Conservation (phyloP, 2,113 vertebrate species). For the Platanista minor region DNA sequence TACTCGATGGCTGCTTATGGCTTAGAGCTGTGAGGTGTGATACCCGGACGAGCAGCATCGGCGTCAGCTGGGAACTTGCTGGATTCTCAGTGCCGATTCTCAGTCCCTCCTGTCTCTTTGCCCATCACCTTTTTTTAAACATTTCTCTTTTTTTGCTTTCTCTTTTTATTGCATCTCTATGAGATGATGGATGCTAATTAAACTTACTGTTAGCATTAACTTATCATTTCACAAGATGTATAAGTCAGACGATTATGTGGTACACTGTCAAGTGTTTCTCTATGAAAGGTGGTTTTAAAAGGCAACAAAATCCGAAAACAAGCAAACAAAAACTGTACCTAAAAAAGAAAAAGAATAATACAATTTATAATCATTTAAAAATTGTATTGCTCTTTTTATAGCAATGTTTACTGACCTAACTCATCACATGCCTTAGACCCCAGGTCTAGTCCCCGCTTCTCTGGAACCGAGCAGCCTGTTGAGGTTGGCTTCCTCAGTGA, state of each 20-base stretch:
- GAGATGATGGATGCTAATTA: background rate
- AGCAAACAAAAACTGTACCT: background rate
- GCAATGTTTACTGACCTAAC: too few relatives aligned
- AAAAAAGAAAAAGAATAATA: background rate
- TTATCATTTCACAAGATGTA: background rate
- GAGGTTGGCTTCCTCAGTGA: background rate
- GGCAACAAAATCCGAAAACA: background rate
- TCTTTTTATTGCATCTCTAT: background rate
- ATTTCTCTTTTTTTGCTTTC: background rate
- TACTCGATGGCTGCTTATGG: too few relatives aligned
- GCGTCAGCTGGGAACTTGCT: background rate
- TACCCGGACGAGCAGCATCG: background rate
- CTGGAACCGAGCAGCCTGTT: background rate
- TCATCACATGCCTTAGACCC: background rate
- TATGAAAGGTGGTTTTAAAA: background rate
- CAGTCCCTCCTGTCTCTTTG: background rate
- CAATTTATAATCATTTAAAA: background rate
- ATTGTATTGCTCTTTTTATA: background rate
- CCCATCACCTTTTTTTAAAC: background rate
- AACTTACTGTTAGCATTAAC: too few relatives aligned
- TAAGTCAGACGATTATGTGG: background rate
- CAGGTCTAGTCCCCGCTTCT: background rate
- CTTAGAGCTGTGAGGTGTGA: accelerated
- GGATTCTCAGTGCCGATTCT: background rate
- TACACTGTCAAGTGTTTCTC: too few relatives aligned